These are phyloP conservation scores for Cephus runcator DNA, from an alignment of 2,888 invertebrate genomes.

Conservation along the genomic window DNA sequence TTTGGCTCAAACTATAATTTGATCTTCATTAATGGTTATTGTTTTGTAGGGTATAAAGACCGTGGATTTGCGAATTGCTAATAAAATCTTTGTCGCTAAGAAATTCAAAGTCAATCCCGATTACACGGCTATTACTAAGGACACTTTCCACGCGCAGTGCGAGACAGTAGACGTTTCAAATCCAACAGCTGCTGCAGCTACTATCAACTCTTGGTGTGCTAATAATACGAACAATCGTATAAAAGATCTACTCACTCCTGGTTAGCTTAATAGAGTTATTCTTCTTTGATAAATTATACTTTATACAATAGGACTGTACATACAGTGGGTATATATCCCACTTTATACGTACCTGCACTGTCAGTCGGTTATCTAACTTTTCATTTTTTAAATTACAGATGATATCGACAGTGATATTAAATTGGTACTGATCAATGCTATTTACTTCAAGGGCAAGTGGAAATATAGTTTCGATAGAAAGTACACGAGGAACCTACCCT, in stretches of 20 bases:
- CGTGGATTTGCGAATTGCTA: conserved; percentile 76
- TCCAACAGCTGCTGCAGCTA: conserved; percentile 60
- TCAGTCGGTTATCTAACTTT: not conserved
- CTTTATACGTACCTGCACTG: not conserved
- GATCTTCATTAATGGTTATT: conserved; percentile 12
- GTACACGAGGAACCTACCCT: conserved; percentile 72
- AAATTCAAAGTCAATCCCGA: conserved; percentile 65
- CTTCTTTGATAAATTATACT: not conserved
- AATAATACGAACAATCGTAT: conserved; percentile 85
- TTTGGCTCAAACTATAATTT: not conserved
- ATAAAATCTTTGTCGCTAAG: conserved; percentile 76
- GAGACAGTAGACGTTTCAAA: conserved; percentile 73
- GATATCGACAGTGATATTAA: conserved; percentile 70
- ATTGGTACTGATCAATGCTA: conserved; percentile 83
- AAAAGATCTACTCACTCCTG: conserved; percentile 75
- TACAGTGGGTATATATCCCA: no score
- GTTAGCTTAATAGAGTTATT: conserved; percentile 42
- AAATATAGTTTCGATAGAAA: conserved; percentile 72
- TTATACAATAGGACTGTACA: no score
- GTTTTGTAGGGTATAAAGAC: conserved; percentile 62
- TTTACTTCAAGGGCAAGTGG: conserved; percentile 90
- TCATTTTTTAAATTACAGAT: conserved; percentile 51
- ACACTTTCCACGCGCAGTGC: conserved; percentile 74
- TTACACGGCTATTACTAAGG: conserved; percentile 70
- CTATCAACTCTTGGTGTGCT: conserved; percentile 86